phyloP scores from a whole-genome alignment of 2,888 invertebrate species.

The Melipona bicolor region DNA sequence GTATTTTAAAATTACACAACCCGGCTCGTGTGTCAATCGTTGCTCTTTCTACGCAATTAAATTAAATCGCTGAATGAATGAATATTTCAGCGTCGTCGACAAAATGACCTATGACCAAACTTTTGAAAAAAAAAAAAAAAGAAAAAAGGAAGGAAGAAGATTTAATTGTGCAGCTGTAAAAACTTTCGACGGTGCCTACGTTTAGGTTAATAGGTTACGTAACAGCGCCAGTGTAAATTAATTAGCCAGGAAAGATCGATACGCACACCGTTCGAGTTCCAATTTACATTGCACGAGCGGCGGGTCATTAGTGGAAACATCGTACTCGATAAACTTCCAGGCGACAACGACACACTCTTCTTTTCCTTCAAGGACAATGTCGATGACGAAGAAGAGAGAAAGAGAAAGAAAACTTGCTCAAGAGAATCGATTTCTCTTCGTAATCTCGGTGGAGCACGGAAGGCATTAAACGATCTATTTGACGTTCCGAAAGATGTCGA shows the following conservation, averaged over 20 bases:
- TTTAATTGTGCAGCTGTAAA: slow-evolving; percentile 6
- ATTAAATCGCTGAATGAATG: background rate
- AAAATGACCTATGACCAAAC: background rate
- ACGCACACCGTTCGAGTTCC: background rate
- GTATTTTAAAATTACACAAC: background rate
- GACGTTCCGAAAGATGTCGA: slow-evolving; percentile 43
- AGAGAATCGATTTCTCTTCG: slow-evolving; percentile 62
- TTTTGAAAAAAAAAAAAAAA: too few species aligned
- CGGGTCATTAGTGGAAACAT: slow-evolving; percentile 10
- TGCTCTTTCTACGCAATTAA: background rate
- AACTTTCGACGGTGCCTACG: background rate
- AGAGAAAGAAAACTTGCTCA: slow-evolving; percentile 19
- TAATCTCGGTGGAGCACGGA: slow-evolving; percentile 50
- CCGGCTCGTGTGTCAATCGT: background rate
- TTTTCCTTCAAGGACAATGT: slow-evolving; percentile 47
- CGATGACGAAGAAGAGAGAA: background rate
- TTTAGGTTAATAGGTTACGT: background rate
- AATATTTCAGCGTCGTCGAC: slow-evolving; percentile 1
- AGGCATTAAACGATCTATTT: slow-evolving; percentile 59
- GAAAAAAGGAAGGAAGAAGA: background rate
- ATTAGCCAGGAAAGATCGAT: slow-evolving; percentile 4
- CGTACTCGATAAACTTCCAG: slow-evolving; percentile 29
- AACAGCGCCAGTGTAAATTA: slow-evolving; percentile 7
- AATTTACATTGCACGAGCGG: slow-evolving; percentile 4
- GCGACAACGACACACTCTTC: slow-evolving; percentile 2